phyloP scores from a whole-genome alignment of 2,113 vertebrate species.

The Heterocephalus glaber region DNA sequence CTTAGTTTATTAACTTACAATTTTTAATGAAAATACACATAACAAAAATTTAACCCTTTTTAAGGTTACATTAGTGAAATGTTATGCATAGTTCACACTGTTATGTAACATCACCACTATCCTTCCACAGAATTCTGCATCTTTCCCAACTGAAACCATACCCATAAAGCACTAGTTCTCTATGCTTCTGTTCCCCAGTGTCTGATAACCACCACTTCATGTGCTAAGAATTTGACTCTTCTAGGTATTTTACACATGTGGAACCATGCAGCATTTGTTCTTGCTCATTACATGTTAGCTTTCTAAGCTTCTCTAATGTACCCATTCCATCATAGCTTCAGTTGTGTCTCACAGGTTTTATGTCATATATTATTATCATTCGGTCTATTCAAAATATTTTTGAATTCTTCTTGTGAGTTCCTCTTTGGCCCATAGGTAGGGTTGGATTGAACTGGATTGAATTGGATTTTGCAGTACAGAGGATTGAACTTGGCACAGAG shows the following conservation, averaged over 20 bases:
- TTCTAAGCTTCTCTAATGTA: background rate
- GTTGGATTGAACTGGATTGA: background rate
- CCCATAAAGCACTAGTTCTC: background rate
- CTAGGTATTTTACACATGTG: background rate
- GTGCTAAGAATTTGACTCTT: background rate
- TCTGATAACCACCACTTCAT: background rate
- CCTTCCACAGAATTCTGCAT: background rate
- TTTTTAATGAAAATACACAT: background rate
- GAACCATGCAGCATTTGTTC: background rate
- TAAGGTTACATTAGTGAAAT: background rate
- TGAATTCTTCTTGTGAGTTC: background rate
- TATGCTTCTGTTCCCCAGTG: too few relatives aligned
- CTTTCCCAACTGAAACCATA: background rate
- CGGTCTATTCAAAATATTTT: background rate
- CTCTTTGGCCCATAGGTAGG: background rate
- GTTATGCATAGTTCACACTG: background rate
- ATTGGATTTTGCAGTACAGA: background rate
- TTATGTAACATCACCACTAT: background rate
- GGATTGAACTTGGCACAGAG: background rate
- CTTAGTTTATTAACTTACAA: background rate
- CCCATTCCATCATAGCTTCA: background rate
- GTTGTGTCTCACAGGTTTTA: background rate
- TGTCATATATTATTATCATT: background rate
- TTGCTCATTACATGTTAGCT: background rate
- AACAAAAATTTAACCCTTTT: background rate